Percentiles rank a stretch among this genome's conserved stretches.
Conservation (phyloP, 2,113 vertebrate genomes). For the Montifringilla adamsi region DNA sequence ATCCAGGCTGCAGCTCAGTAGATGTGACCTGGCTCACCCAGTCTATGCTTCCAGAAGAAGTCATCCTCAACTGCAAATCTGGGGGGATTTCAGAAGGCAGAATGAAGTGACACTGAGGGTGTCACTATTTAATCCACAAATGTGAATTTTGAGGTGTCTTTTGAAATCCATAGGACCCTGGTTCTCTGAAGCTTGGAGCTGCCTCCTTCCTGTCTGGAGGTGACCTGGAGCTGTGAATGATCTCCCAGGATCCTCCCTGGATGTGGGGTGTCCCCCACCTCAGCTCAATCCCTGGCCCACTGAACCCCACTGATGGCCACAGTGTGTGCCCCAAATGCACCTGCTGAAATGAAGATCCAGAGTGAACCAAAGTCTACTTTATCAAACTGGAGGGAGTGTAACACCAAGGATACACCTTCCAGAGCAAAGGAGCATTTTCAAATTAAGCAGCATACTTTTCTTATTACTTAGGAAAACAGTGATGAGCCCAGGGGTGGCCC, state of each 20-base stretch:
- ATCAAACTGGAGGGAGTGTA: not conserved
- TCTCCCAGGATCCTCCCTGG: not conserved
- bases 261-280: rapidly evolving
- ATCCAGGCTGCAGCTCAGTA: not conserved
- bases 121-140: not conserved
- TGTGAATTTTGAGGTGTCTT: not conserved
- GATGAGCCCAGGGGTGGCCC: not conserved
- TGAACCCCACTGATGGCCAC: not conserved
- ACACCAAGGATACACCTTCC: not conserved
- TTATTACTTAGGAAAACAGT: not conserved
- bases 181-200: not conserved
- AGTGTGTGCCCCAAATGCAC: not conserved
- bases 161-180: not conserved
- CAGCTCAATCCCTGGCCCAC: not conserved
- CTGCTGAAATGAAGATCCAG: not conserved
- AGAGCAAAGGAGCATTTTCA: not conserved
- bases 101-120: not conserved
- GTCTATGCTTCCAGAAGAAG: not conserved
- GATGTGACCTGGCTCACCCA: not conserved
- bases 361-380: not conserved
- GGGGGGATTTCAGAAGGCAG: not conserved
- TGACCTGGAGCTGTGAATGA: not conserved
- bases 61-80: not conserved
- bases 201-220: not conserved
- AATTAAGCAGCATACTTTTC: not conserved